Evolutionary conservation across 2,888 invertebrate species (phyloP), one percentile per base, ranked within the genome.

Genomic region (Epistrophe eligans): DNA sequence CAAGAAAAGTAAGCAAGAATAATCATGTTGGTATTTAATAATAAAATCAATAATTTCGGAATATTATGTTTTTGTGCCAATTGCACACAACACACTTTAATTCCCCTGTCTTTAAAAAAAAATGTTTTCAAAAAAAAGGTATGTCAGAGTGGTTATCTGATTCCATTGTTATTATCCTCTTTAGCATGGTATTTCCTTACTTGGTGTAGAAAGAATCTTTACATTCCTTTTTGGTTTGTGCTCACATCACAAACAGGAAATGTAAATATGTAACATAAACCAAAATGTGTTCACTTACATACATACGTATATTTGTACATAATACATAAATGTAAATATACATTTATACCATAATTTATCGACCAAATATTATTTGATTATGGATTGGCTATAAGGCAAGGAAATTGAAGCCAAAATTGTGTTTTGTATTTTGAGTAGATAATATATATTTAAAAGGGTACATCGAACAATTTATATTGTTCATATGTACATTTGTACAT

Each of bases 341-440:
- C n/a, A n/a, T n/a, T n/a, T n/a, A 32, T 32, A 2, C 7, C 15
- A n/a, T 13, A 15, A 9, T 6, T 15, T 57, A 57, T 57, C 15
- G n/a, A 58, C 57, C 57, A 10, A 58, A 58, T 58, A 10, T 9
- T 35, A 35, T 58, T 35, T 58, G 10, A 58, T 55, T 28, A 28
- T 55, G 24, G 35, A 35, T 8, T 1, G 35, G 9, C 9, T 8
- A 9, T 35, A 9, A 35, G 35, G 35, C 9, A 35, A 35, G 0
- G 8, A 9, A 35, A 35, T 6, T 35, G 35, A 6, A 35, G 35
- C 35, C 35, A 35, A 35, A 9, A 0, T 35, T 35, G 35, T 35
- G 7, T 35, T 35, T 8, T 35, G 35, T 35, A 35, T 35, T 35
- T 35, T 9, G 35, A 8, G 9, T 35, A 32, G 5, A 32, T 32